A percentile compares a stretch with the other conserved stretches of the same genome.
Conservation (phyloP, 1,140 invertebrate species). For the Plutomurus gul region DNA sequence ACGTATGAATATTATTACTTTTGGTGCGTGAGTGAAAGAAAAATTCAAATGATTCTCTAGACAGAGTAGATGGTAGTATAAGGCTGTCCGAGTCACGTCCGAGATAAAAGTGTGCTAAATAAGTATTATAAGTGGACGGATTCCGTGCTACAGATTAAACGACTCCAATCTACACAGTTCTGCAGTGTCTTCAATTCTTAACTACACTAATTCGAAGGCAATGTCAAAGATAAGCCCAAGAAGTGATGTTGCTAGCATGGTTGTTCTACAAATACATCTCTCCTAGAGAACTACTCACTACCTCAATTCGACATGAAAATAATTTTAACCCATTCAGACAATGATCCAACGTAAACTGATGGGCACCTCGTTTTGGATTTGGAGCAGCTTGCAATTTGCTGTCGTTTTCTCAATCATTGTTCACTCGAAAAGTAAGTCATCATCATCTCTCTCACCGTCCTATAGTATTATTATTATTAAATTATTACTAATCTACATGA, state of each 20-base stretch:
- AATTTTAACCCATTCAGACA: constrained; percentile 15
- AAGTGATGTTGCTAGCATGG: not conserved
- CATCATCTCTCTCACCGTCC: not conserved
- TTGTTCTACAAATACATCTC: constrained; percentile 14
- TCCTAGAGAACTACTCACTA: not conserved
- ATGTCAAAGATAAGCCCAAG: constrained; percentile 2
- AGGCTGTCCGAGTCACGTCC: constrained; percentile 12
- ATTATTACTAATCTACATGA: constrained; percentile 5
- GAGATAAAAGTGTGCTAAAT: constrained; percentile 20
- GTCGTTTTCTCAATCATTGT: constrained; percentile 48
- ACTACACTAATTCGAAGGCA: not conserved
- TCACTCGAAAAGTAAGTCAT: constrained; percentile 47
- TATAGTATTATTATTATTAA: not conserved
- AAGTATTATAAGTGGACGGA: constrained; percentile 23
- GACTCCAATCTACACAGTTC: not conserved
- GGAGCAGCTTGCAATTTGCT: constrained; percentile 43
- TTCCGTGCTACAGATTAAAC: constrained; percentile 19
- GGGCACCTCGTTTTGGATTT: constrained; percentile 43
- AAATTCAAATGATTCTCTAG: not conserved
- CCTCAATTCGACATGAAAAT: constrained; percentile 39
- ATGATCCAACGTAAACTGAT: constrained; percentile 44
- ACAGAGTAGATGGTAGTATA: not conserved
- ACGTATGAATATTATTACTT: not conserved
- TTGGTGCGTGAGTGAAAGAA: constrained; percentile 3
- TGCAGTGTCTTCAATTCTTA: not conserved